phyloP scores from a whole-genome alignment of 2,797 vertebrate species.

The Dipus sagitta region DNA sequence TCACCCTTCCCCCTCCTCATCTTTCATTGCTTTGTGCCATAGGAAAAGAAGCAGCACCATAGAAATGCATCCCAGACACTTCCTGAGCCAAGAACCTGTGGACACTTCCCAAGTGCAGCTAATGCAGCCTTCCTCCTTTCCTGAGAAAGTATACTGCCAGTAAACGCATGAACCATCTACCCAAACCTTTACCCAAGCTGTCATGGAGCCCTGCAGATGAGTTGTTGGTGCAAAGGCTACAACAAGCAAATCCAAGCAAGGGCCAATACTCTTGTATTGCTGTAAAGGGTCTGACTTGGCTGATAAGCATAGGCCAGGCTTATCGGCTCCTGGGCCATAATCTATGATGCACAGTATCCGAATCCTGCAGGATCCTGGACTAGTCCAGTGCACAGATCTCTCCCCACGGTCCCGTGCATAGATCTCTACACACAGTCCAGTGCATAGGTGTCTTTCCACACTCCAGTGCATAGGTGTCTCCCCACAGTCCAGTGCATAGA shows the following conservation, averaged over 20 bases:
- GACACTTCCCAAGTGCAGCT: conserved; percentile 19
- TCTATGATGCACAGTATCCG: not conserved
- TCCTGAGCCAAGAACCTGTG: conserved; percentile 12
- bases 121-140: not conserved
- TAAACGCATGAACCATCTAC: not conserved
- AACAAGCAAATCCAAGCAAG: not conserved
- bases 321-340: not conserved
- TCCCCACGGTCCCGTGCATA: no score
- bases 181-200: not conserved
- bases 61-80: conserved; percentile 31
- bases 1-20: not conserved
- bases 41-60: conserved; percentile 44
- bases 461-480: no score
- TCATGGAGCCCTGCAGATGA: not conserved
- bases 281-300: not conserved
- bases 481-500: no score
- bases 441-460: no score
- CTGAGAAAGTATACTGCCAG: not conserved
- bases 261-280: not conserved
- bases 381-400: not conserved
- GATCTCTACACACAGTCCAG: no score
- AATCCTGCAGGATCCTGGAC: not conserved
- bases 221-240: no score
- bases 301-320: not conserved
- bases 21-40: conserved; percentile 27